Base-by-base conservation (phyloP, 2,888 invertebrate species). In the Hybos culiciformis region DNA sequence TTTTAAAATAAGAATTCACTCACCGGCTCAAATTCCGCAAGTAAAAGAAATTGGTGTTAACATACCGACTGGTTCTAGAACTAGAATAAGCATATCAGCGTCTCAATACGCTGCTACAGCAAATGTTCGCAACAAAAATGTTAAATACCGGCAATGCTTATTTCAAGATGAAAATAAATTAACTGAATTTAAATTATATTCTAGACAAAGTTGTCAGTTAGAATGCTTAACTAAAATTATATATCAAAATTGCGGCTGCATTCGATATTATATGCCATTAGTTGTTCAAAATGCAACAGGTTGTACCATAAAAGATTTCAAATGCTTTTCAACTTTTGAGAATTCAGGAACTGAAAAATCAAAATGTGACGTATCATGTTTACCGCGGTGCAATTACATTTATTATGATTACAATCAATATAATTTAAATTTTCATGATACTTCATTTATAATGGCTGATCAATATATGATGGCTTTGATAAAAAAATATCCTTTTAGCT, bases 151-250 rank as follows among this genome's bases (percentile, higher is more conserved):
- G 23, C 74, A 76, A 12, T 85, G 86, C 52, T 71, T 79, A 43
- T 86, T 86, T 58, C 73, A 77, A 0, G 69, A 71, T 33, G 86
- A 87, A 63, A 73, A 75, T 31, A 69, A 73, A 26, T 63, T 86
- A 40, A 69, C 72, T 3, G 85, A 80, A 60, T 63, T 55, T 57
- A 66, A 78, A 53, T 80, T 80, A 2, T 85, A 85, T 62, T 83
- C 83, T 1, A 75, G 83, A 57, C 73, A 75, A 48, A 85, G 85
- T 59, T 85, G 85, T 56, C 74, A 78, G 57, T 72, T 82, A 66
- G 85, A 85, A 62, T 85, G 85, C 60, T 78, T 82, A 59, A 80
- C 84, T 1, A 75, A 74, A 51, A 77, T 82, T 53, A 66, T 80
- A 46, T 61, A 73, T 20, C 43, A 55, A 15, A 53, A 56, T 44